Base-by-base conservation (phyloP, 2,113 vertebrate genomes). In the Antigone vipio region DNA sequence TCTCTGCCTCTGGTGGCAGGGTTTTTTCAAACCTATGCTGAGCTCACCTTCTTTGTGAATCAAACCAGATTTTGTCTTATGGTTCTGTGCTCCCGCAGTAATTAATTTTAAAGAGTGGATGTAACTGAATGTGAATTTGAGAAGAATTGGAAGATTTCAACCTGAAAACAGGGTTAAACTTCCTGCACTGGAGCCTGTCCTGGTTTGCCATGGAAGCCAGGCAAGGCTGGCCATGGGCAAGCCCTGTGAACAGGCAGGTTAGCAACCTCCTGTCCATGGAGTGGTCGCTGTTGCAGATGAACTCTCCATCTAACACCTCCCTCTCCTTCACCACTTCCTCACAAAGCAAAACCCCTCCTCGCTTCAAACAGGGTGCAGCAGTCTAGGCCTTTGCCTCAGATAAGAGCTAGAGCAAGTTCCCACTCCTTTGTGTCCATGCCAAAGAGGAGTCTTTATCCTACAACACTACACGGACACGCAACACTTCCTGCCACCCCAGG, bases 381-480 rank as follows among this genome's bases (percentile, higher is more conserved):
- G 40, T 49, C 81, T n/a, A 22, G 13, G 13, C 9, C 38, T 21
- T 68, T 24, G 32, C 27, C 38, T 74, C 44, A 59, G 56, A 4
- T 14, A 26, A 44, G 42, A 7, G 23, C 20, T 67, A 40, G 4
- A 79, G 35, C 26, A 62, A 30, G 11, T 45, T 85, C 9, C n/a
- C 7, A 44, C 29, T 78, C 24, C 71, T 92, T 58, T 53, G 9
- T 12, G 8, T 45, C 30, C 63, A 77, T 29, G 10, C 11, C 2
- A 5, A 75, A 93, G 53, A 60, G 73, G 47, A 71, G 30, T 19
- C 59, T 88, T 94, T 89, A 69, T 94, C 27, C 35, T 40, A 12
- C 9, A 71, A 22, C 11, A 8, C 47, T 44, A 32, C 27, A 44
- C 0, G 5, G 35, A 62, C 35, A 59, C 1, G 1, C 22, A 44